A percentile compares a stretch with the other conserved stretches of the same genome.
Evolutionary conservation across 2,888 invertebrate genomes (phyloP).

Genomic region (Tenodera sinensis): DNA sequence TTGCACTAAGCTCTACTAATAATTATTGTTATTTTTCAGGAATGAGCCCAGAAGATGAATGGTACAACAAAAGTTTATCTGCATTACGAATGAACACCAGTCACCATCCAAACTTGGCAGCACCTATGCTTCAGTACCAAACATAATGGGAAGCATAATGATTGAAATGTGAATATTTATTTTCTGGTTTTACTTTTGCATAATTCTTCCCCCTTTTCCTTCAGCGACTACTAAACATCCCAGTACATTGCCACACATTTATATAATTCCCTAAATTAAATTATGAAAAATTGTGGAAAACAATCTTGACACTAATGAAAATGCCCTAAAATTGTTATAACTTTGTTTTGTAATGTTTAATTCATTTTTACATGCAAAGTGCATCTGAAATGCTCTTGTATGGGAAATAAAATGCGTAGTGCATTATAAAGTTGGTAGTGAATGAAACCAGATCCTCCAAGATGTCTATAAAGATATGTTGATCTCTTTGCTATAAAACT

Average conservation of each 20-base stretch:
- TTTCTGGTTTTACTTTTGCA: background rate
- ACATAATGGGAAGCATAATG: constrained; percentile 63
- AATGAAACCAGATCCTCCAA: background rate
- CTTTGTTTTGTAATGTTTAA: background rate
- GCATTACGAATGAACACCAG: constrained; percentile 96
- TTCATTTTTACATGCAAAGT: background rate
- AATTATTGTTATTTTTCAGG: constrained; percentile 52
- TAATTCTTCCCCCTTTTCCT: background rate
- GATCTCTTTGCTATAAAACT: no score
- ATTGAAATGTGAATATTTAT: background rate
- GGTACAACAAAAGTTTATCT: constrained; percentile 98
- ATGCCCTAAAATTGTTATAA: background rate
- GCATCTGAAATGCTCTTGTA: background rate
- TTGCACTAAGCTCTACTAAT: no score
- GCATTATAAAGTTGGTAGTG: background rate
- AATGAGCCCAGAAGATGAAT: constrained; percentile 91
- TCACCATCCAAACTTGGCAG: constrained; percentile 90
- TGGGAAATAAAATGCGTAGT: background rate
- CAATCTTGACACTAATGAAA: background rate
- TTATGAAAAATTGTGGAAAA: background rate
- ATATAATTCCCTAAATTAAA: background rate
- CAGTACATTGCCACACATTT: background rate
- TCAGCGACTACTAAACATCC: background rate
- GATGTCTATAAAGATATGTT: no score
- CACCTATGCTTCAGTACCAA: constrained; percentile 96